Conservation (phyloP, 1,140 invertebrate genomes). For the Drosophila auraria region DNA sequence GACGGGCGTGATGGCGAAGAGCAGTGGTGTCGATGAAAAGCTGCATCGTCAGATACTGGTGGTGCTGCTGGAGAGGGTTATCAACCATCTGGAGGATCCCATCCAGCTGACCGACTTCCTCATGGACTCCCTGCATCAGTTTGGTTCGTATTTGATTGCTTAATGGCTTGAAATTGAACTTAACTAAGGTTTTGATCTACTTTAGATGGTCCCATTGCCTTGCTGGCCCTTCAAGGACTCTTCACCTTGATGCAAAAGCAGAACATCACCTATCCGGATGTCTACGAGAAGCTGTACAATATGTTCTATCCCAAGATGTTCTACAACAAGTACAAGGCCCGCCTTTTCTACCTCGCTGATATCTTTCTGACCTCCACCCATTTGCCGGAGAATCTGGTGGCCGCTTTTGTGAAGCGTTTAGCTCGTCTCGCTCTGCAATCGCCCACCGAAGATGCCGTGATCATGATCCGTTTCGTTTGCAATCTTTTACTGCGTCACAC, state of each 20-base stretch:
- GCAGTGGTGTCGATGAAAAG: conserved; percentile 86
- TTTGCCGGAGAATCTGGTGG: conserved; percentile 95
- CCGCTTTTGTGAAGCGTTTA: conserved; percentile 96
- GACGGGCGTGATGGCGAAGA: conserved; percentile 90
- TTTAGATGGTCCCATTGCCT: conserved; percentile 92
- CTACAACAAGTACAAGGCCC: conserved; percentile 94
- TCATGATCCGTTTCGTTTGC: conserved; percentile 93
- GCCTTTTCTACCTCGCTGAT: conserved; percentile 94
- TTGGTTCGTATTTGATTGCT: conserved; percentile 85
- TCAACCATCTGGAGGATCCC: conserved; percentile 93
- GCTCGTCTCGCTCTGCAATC: conserved; percentile 93
- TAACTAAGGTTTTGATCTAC: conserved; percentile 4
- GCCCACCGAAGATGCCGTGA: conserved; percentile 91
- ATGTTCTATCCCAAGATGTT: conserved; percentile 96
- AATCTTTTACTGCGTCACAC: conserved; percentile 96
- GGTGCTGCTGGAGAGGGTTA: conserved; percentile 92
- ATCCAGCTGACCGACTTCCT: conserved; percentile 96
- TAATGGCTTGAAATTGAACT: neutral
- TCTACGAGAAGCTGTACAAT: conserved; percentile 96
- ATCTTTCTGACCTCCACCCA: conserved; percentile 97
- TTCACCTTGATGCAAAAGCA: conserved; percentile 95
- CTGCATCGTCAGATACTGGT: conserved; percentile 92
- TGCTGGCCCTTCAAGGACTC: conserved; percentile 96
- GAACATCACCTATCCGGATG: conserved; percentile 98
- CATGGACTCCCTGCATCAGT: conserved; percentile 93